These are phyloP conservation scores for Progne subis DNA, from an alignment of 2,113 vertebrate genomes.

Conservation along the genomic window DNA sequence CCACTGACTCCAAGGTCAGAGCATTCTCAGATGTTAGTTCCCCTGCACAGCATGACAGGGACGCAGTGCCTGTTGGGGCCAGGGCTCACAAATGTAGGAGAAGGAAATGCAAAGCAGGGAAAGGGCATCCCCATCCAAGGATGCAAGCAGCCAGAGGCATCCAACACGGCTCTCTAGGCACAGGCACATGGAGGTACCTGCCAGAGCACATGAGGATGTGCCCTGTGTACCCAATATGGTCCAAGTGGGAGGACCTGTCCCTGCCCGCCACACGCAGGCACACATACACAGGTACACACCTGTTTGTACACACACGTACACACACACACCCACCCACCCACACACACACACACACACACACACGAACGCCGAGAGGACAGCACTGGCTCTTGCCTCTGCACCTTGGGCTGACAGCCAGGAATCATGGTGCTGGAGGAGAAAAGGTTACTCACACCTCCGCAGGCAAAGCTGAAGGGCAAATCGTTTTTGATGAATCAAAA, in stretches of 20 bases:
- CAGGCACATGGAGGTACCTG: background rate
- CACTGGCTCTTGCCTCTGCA: background rate
- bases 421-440: background rate
- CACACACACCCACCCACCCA: too few relatives aligned
- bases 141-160: background rate
- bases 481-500: background rate
- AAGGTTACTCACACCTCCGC: background rate
- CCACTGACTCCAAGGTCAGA: background rate
- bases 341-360: background rate
- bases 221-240: background rate
- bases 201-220: background rate
- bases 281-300: background rate
- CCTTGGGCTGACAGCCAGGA: background rate
- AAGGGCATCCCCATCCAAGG: background rate
- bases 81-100: background rate
- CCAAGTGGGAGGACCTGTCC: background rate
- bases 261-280: accelerated
- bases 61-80: background rate
- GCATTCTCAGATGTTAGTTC: background rate
- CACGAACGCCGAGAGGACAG: background rate
- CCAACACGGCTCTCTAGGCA: accelerated
- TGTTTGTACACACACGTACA: background rate
- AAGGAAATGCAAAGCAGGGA: background rate
- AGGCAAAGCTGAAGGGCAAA: background rate
- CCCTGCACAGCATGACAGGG: background rate